phyloP scores from a whole-genome alignment of 2,797 vertebrate species.

The Calcarius lapponicus region DNA sequence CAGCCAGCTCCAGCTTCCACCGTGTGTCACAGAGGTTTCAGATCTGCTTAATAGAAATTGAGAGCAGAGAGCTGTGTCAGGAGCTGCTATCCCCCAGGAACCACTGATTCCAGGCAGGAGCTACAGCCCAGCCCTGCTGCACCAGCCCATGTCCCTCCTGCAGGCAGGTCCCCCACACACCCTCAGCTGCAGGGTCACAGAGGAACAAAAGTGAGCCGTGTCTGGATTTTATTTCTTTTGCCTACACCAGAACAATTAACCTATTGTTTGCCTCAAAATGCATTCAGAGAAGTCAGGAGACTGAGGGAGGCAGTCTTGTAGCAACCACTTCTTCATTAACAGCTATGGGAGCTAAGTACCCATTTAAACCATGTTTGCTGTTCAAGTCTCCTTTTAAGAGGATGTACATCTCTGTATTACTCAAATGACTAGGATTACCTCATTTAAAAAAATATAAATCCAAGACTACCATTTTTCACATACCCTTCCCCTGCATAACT shows the following conservation, averaged over 20 bases:
- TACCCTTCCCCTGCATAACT: neutral
- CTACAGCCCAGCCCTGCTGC: neutral
- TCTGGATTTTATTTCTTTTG: neutral
- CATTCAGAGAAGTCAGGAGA: neutral
- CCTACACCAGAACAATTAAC: neutral
- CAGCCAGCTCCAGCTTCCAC: neutral
- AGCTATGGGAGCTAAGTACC: neutral
- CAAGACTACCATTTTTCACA: conserved; percentile 22
- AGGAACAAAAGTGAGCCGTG: neutral
- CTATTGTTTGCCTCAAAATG: neutral
- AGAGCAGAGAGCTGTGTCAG: neutral
- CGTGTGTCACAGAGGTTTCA: neutral
- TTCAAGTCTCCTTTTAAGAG: conserved; percentile 8
- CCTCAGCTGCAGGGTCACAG: neutral
- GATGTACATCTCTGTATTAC: neutral
- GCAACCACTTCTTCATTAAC: neutral
- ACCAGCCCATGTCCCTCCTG: neutral
- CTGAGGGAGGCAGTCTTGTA: neutral
- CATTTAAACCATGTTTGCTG: neutral
- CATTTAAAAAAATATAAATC: neutral
- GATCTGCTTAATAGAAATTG: fast-evolving
- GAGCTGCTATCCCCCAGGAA: neutral
- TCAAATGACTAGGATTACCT: conserved; percentile 17
- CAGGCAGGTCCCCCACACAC: neutral
- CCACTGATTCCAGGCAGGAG: fast-evolving